Conservation (phyloP, 2,888 invertebrate species). For the Drosophila mettleri region DNA sequence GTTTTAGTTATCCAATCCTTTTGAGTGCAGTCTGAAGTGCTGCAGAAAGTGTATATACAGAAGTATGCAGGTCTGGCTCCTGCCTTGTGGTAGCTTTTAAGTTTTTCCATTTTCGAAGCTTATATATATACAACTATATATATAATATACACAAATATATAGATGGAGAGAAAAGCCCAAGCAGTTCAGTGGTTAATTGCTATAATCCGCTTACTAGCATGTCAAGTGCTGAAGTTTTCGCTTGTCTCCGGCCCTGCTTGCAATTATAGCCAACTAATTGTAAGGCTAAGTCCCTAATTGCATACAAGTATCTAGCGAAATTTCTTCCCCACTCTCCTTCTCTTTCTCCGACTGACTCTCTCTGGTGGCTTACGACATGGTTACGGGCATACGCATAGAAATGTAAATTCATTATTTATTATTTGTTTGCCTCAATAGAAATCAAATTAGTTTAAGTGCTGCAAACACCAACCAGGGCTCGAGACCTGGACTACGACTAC, state of each 20-base stretch:
- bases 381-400: constrained; percentile 66
- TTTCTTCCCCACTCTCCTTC: background rate
- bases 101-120: constrained; percentile 31
- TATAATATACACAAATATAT: background rate
- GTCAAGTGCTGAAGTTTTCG: constrained; percentile 55
- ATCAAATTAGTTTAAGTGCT: constrained; percentile 79
- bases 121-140: background rate
- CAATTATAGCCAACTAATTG: constrained; percentile 60
- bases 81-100: constrained; percentile 10
- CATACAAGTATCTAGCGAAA: constrained; percentile 36
- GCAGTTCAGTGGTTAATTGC: constrained; percentile 58
- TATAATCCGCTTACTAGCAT: constrained; percentile 67
- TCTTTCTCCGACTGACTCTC: background rate
- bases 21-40: constrained; percentile 56
- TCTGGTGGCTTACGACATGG: constrained; percentile 14
- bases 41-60: constrained; percentile 24
- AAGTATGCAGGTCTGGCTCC: constrained; percentile 5
- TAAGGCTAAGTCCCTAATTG: constrained; percentile 54
- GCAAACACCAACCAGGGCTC: constrained; percentile 39
- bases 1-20: constrained; percentile 51
- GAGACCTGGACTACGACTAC: background rate
- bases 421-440: constrained; percentile 80
- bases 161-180: constrained; percentile 7
- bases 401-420: constrained; percentile 80
- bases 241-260: constrained; percentile 29